phyloP scores from a whole-genome alignment of 2,113 vertebrate genomes.

The Heterotis niloticus region DNA sequence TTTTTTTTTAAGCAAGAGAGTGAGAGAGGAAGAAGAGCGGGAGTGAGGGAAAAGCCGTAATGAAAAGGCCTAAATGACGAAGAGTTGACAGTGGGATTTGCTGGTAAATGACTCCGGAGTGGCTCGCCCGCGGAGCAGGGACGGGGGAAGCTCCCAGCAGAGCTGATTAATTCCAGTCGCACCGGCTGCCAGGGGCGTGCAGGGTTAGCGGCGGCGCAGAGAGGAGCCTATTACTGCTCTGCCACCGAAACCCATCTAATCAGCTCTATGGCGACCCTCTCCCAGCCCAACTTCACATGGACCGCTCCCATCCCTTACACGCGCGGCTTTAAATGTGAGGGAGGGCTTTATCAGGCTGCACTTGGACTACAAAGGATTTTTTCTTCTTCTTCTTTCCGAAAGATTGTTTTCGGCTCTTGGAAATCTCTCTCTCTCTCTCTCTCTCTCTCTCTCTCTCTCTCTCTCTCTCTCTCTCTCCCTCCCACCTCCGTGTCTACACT shows the following conservation, averaged over 20 bases:
- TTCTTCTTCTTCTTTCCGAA: constrained; percentile 64
- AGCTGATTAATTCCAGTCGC: constrained; percentile 99
- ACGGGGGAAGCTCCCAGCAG: constrained; percentile 96
- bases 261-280: constrained; percentile 80
- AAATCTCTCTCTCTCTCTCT: constrained; percentile 7
- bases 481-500: not conserved
- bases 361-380: constrained; percentile 87
- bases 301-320: constrained; percentile 75
- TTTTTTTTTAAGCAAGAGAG: constrained; percentile 21
- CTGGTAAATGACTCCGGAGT: constrained; percentile 98
- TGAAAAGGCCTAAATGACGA: constrained; percentile 99
- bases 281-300: constrained; percentile 88
- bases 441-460: not conserved
- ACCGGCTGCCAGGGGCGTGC: constrained; percentile 87
- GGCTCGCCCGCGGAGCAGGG: constrained; percentile 67
- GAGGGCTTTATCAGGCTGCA: constrained; percentile 63
- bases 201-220: constrained; percentile 90
- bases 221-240: constrained; percentile 96
- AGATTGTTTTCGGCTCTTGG: constrained; percentile 11
- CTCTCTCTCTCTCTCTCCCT: constrained; percentile 1
- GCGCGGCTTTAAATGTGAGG: constrained; percentile 80
- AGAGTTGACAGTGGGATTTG: constrained; percentile 99
- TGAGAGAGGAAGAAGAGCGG: constrained; percentile 59
- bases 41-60: constrained; percentile 72
- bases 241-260: constrained; percentile 96